Conservation (phyloP, 2,888 invertebrate species). For the Colostygia pectinataria region DNA sequence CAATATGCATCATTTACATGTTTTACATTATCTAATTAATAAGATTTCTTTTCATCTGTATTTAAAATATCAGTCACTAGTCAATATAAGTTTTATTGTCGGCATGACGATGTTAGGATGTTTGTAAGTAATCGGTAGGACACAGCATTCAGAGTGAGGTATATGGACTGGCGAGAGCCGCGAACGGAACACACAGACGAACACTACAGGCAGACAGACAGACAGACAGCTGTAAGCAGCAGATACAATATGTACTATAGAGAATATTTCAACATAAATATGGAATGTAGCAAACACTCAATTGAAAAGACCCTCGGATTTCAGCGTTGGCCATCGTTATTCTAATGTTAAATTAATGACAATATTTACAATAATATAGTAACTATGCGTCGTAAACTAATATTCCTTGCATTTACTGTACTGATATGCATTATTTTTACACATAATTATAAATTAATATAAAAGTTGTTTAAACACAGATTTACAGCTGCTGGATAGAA, state of each 20-base stretch:
- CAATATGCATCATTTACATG: slow-evolving; percentile 56
- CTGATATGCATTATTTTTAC: slow-evolving; percentile 77
- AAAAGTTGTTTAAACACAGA: slow-evolving; percentile 83
- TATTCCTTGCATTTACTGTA: slow-evolving; percentile 74
- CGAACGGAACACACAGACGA: background rate
- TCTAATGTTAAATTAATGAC: slow-evolving; percentile 78
- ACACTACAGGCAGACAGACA: slow-evolving; percentile 19
- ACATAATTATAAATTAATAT: slow-evolving; percentile 74
- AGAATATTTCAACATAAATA: slow-evolving; percentile 82
- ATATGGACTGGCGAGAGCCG: background rate
- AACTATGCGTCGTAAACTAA: slow-evolving; percentile 78
- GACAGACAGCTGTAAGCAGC: slow-evolving; percentile 44
- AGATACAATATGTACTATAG: slow-evolving; percentile 64
- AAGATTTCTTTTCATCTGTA: slow-evolving; percentile 71
- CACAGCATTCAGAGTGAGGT: slow-evolving; percentile 15
- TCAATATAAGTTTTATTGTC: slow-evolving; percentile 41
- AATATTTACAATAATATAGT: slow-evolving; percentile 81
- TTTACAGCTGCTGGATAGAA: slow-evolving; percentile 76
- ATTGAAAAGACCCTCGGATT: slow-evolving; percentile 76
- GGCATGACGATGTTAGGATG: slow-evolving; percentile 51
- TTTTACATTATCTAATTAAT: slow-evolving; percentile 73
- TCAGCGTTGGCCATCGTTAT: slow-evolving; percentile 69
- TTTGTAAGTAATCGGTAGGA: slow-evolving; percentile 13
- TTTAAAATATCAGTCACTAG: slow-evolving; percentile 66
- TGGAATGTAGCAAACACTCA: slow-evolving; percentile 83